Percentiles rank a stretch among this genome's conserved stretches.
These are phyloP conservation scores for Heteronetta atricapilla DNA, from an alignment of 2,113 vertebrate species.

Conservation along the genomic window DNA sequence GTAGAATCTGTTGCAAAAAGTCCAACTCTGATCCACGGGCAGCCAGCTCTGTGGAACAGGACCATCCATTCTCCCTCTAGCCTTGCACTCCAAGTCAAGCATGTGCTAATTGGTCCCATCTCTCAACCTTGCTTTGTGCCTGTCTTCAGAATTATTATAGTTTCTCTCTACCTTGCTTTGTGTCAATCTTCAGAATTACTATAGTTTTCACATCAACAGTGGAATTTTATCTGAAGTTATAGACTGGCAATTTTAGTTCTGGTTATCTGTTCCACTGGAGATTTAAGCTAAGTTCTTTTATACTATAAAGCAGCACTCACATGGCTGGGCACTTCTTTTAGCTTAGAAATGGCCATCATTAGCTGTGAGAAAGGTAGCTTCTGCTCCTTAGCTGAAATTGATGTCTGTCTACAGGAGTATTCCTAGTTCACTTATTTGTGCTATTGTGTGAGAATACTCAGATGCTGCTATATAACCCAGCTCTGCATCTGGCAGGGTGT, in stretches of 20 bases:
- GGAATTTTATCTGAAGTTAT: not conserved
- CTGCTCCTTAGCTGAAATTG: not conserved
- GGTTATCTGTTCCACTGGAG: not conserved
- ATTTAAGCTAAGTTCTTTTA: not conserved
- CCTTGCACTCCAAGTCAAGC: not conserved
- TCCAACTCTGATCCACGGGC: not conserved
- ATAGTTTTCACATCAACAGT: not conserved
- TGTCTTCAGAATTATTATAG: not conserved
- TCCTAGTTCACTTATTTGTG: not conserved
- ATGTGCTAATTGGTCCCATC: not conserved
- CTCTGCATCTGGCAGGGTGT: not conserved
- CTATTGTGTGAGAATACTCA: not conserved
- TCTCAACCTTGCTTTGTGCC: not conserved
- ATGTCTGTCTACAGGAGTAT: not conserved
- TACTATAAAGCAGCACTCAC: not conserved
- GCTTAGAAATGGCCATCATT: not conserved
- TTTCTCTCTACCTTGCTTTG: not conserved
- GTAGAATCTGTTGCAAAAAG: not conserved
- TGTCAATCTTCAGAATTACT: not conserved
- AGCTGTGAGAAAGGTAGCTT: not conserved
- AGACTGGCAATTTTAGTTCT: not conserved
- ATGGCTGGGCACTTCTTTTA: not conserved
- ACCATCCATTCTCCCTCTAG: not conserved
- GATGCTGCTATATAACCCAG: not conserved
- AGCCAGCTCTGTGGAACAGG: rapidly evolving